phyloP scores from a whole-genome alignment of 2,797 vertebrate species.

The Agapornis canus region DNA sequence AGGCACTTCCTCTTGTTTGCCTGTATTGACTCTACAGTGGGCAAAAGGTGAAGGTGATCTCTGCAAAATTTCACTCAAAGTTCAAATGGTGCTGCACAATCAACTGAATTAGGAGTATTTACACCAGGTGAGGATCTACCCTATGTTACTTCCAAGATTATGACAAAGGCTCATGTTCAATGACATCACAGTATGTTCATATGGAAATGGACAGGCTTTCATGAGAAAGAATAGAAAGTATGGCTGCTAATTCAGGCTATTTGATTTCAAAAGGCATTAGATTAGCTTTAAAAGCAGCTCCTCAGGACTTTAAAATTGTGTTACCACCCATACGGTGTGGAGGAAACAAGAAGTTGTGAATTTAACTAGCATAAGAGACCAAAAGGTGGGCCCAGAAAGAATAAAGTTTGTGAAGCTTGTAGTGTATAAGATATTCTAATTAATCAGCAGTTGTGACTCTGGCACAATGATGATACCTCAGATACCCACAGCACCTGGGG shows the following conservation, averaged over 20 bases:
- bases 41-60: neutral
- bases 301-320: neutral
- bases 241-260: neutral
- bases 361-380: neutral
- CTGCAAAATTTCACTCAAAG: neutral
- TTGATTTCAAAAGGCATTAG: neutral
- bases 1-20: neutral
- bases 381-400: neutral
- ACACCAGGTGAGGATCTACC: neutral
- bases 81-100: neutral
- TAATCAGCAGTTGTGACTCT: neutral
- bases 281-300: neutral
- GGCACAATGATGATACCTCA: neutral
- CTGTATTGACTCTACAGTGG: neutral
- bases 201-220: neutral
- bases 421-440: neutral
- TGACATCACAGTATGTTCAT: neutral
- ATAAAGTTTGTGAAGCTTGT: neutral
- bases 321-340: neutral
- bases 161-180: neutral
- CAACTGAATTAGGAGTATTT: neutral
- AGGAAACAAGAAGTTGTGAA: neutral
- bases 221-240: neutral
- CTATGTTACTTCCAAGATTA: neutral
- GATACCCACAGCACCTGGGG: neutral